Conservation (phyloP, 2,888 invertebrate species). For the Drosophila mimica region DNA sequence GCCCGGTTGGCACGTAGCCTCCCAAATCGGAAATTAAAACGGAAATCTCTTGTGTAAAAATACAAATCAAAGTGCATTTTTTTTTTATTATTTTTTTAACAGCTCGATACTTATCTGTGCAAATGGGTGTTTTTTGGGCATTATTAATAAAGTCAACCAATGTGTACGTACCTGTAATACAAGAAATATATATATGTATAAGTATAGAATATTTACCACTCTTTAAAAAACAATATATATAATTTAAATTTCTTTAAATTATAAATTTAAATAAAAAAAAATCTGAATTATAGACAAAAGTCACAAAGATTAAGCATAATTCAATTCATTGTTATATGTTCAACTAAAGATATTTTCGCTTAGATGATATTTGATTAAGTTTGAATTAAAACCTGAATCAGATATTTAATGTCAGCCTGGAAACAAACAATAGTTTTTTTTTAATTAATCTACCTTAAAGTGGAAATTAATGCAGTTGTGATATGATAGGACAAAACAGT, state of each 20-base stretch:
- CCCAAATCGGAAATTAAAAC: slow-evolving; percentile 71
- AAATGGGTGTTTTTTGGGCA: slow-evolving; percentile 12
- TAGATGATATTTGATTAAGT: not conserved
- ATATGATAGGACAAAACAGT: slow-evolving; percentile 9
- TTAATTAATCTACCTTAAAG: not conserved
- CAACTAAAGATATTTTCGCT: not conserved
- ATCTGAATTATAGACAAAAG: not conserved
- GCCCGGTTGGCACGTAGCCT: slow-evolving; percentile 10
- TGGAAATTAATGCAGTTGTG: slow-evolving; percentile 3
- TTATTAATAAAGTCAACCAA: slow-evolving; percentile 15
- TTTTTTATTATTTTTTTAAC: slow-evolving; percentile 2
- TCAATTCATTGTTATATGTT: not conserved
- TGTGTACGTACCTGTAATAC: slow-evolving; percentile 62
- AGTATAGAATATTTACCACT: slow-evolving; percentile 1
- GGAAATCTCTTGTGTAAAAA: slow-evolving; percentile 56
- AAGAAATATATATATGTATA: slow-evolving; percentile 14
- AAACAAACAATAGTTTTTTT: not conserved
- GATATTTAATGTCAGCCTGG: not conserved
- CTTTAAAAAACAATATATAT: not conserved
- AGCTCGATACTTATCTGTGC: slow-evolving; percentile 64
- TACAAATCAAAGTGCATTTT: slow-evolving; percentile 17
- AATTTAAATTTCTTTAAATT: not conserved
- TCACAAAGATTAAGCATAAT: not conserved
- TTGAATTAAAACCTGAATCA: not conserved
- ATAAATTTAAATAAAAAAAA: not conserved